These are phyloP conservation scores for Tenthredo distinguenda DNA, from an alignment of 2,888 invertebrate genomes.

Conservation along the genomic window DNA sequence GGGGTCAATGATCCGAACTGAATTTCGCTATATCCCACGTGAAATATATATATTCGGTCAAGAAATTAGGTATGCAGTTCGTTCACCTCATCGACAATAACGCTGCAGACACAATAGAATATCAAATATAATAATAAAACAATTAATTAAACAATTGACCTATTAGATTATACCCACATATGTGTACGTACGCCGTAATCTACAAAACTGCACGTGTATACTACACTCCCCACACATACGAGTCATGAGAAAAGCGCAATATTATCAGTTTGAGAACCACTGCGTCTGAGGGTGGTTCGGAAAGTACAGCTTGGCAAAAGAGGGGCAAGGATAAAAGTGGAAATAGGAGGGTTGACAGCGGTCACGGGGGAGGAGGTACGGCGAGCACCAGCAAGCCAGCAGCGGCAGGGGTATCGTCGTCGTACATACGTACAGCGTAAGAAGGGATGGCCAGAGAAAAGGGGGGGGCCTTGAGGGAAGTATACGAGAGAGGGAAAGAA, in stretches of 20 bases:
- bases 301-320: background rate
- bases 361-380: conserved; percentile 18
- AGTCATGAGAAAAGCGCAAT: background rate
- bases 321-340: conserved; percentile 31
- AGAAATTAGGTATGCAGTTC: background rate
- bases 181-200: too few relatives aligned
- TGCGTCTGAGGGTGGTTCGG: conserved; percentile 47
- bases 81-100: background rate
- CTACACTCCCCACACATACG: background rate
- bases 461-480: conserved; percentile 54
- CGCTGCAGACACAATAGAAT: background rate
- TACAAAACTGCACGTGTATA: too few relatives aligned
- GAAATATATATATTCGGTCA: background rate
- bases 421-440: background rate
- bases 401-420: conserved; percentile 17
- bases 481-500: conserved; percentile 52
- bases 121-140: background rate
- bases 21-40: conserved; percentile 10
- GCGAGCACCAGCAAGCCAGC: conserved; percentile 14
- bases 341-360: conserved; percentile 49
- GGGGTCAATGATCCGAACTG: conserved; percentile 7
- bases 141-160: background rate
- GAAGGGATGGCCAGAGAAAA: conserved; percentile 47
- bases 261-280: conserved; percentile 26
- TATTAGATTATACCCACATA: background rate